Base-by-base conservation (phyloP, 2,888 invertebrate species). In the Drosophila gaucha region DNA sequence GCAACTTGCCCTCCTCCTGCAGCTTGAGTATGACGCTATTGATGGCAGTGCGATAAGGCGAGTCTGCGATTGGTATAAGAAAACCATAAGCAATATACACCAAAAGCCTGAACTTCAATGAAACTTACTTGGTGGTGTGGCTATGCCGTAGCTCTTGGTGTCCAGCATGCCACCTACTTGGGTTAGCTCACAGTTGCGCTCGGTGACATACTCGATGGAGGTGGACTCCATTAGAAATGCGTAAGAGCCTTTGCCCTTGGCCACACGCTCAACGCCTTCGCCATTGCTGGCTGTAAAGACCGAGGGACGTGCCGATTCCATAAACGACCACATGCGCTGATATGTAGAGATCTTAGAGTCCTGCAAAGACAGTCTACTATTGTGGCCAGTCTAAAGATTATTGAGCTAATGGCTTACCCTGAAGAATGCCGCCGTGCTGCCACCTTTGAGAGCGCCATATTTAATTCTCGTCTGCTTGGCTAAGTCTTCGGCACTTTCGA, bases 171-270 rank as follows among this genome's bases (percentile, higher is more conserved):
- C 96, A 0, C 98, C 98, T 22, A 98, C 96, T 93, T 97, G 97
- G 38, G 96, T 96, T 68, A 98, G 94, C 70, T 97, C 96, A 89
- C 98, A 98, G 89, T 97, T 95, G 70, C 97, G 93, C 90, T 98
- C 96, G 47, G 97, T 96, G 35, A 96, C 96, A 89, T 99, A 99
- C 90, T 99, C 99, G 72, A 99, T 97, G 22, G 97, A 96, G 0
- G 98, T 97, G 0, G 98, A 98, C 92, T 99, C 99, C 97, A 99
- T 98, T 26, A 99, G 93, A 90, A 97, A 99, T 1, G 99, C 99
- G 90, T 99, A 99, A 46, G 95, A 94, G 46, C 92, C 96, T 90
- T 96, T 96, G 14, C 95, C 96, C 89, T 96, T 95, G 65, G 95
- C 93, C 0, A 99, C 99, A 30, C 97, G 93, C 24, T 97, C 96